These are phyloP conservation scores for Cyclura pinguis DNA, from an alignment of 2,797 vertebrate genomes.

Conservation along the genomic window DNA sequence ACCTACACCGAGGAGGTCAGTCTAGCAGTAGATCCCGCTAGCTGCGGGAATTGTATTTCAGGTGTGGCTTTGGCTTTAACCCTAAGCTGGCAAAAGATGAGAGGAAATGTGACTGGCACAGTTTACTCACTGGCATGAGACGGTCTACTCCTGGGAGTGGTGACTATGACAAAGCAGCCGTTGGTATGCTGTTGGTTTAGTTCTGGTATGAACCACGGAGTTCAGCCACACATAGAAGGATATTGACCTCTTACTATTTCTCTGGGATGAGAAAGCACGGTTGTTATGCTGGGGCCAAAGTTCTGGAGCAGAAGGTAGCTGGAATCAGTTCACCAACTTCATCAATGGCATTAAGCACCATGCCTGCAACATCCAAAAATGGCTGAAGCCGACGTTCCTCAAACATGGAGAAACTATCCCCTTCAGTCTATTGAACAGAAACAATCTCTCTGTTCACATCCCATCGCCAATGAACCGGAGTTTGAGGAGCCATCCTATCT, in stretches of 20 bases:
- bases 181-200: not conserved
- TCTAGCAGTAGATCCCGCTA: not conserved
- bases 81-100: not conserved
- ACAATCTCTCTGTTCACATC: too few relatives aligned
- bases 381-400: not conserved
- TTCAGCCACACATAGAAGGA: not conserved
- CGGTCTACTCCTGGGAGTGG: not conserved
- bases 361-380: not conserved
- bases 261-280: not conserved
- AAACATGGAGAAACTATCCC: not conserved
- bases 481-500: too few relatives aligned
- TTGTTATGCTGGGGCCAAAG: not conserved
- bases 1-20: not conserved
- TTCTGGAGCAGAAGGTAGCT: not conserved
- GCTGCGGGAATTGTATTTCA: not conserved
- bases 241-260: not conserved
- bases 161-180: too few relatives aligned
- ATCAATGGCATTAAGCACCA: not conserved
- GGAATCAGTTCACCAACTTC: not conserved
- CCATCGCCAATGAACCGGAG: too few relatives aligned
- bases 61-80: not conserved
- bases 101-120: not conserved
- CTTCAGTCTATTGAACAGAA: too few relatives aligned
- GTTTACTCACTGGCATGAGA: not conserved
- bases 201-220: not conserved